A percentile compares a stretch with the other conserved stretches of the same genome.
These are phyloP conservation scores for Venturia canescens DNA, from an alignment of 1,140 invertebrate species.

Conservation along the genomic window DNA sequence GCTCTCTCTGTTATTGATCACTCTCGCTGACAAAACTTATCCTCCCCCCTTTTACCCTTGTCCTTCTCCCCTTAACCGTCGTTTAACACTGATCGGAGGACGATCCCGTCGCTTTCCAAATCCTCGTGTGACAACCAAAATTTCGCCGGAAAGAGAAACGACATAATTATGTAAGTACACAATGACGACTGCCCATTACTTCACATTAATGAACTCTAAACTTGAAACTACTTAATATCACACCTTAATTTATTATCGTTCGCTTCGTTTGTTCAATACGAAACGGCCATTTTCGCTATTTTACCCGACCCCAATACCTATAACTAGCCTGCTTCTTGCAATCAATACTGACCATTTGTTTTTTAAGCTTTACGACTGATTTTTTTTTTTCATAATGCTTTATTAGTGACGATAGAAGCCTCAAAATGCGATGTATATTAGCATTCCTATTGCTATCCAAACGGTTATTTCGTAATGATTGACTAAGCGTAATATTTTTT, in stretches of 20 bases:
- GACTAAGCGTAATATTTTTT: neutral
- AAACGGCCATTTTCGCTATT: conserved; percentile 35
- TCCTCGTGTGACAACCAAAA: neutral
- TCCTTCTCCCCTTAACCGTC: too few species aligned
- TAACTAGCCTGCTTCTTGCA: neutral
- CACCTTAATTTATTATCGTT: conserved; percentile 18
- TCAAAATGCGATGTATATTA: too few species aligned
- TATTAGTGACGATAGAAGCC: neutral
- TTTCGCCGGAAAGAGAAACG: conserved; percentile 46
- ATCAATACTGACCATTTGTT: conserved; percentile 26
- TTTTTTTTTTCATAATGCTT: neutral
- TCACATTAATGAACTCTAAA: conserved; percentile 26
- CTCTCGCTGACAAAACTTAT: conserved; percentile 11
- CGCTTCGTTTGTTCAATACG: neutral
- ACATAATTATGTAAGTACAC: conserved; percentile 61
- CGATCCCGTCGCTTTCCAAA: neutral
- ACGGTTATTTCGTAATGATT: too few species aligned
- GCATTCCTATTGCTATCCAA: too few species aligned
- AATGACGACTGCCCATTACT: conserved; percentile 38
- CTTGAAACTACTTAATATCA: conserved; percentile 49
- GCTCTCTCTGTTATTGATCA: conserved; percentile 53
- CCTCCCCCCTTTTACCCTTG: too few species aligned
- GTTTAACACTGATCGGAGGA: too few species aligned
- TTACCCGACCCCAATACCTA: neutral
- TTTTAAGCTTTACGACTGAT: neutral